These are phyloP conservation scores for Dendroctonus ponderosae DNA, from an alignment of 1,140 invertebrate genomes.

Conservation along the genomic window DNA sequence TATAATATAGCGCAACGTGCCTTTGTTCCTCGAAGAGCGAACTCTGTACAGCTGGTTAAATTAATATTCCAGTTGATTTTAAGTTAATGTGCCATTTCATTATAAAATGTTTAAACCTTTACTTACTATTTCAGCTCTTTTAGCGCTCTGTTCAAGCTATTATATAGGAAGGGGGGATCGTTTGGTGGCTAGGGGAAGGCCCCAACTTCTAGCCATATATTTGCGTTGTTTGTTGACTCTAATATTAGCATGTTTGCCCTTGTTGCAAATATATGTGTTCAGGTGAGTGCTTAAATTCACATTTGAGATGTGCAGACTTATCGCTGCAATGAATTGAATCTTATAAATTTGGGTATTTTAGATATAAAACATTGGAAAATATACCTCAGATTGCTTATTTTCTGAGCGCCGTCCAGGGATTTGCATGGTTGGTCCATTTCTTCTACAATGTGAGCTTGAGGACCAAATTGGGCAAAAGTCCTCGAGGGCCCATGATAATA, in stretches of 20 bases:
- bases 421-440: constrained; percentile 79
- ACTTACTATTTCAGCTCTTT: constrained; percentile 49
- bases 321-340: too few relatives aligned
- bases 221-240: constrained; percentile 62
- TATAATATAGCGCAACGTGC: too few relatives aligned
- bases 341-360: constrained; percentile 21
- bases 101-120: too few relatives aligned
- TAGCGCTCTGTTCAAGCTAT: constrained; percentile 73
- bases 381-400: constrained; percentile 66
- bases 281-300: constrained; percentile 31
- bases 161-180: constrained; percentile 66
- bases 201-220: constrained; percentile 61
- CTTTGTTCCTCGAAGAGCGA: too few relatives aligned
- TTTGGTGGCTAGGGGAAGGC: constrained; percentile 57
- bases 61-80: too few relatives aligned
- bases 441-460: constrained; percentile 69
- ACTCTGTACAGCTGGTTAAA: too few relatives aligned
- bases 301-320: neutral
- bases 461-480: constrained; percentile 61
- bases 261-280: constrained; percentile 62
- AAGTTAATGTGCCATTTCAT: too few relatives aligned
- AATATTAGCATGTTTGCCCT: constrained; percentile 62
- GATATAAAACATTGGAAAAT: constrained; percentile 40
- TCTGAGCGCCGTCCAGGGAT: constrained; percentile 62
- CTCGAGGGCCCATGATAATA: constrained; percentile 68